These are phyloP conservation scores for Fistularia commersonii DNA, from an alignment of 2,797 vertebrate genomes.

Conservation along the genomic window DNA sequence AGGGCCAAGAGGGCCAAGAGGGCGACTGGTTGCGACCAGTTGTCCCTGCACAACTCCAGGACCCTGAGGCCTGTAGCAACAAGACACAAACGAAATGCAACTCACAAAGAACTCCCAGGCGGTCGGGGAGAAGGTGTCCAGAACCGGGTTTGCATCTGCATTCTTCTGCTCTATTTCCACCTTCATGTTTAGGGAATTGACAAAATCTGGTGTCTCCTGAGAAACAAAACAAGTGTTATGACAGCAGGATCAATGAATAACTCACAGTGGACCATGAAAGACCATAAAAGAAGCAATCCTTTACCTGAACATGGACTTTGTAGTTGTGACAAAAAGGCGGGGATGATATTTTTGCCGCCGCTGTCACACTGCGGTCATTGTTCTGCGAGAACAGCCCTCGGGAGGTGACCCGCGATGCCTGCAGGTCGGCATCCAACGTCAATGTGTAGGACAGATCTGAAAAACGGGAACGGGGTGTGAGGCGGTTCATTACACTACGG, in stretches of 20 bases:
- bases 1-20: too few relatives aligned
- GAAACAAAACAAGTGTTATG: not conserved
- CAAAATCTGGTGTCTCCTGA: slow-evolving; percentile 84
- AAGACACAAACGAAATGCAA: slow-evolving; percentile 8
- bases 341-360: slow-evolving; percentile 53
- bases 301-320: slow-evolving; percentile 83
- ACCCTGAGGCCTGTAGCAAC: not conserved
- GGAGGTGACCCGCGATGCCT: slow-evolving; percentile 80
- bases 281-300: not conserved
- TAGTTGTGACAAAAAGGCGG: slow-evolving; percentile 63
- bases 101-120: slow-evolving; percentile 86
- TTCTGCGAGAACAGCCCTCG: slow-evolving; percentile 84
- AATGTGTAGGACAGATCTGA: slow-evolving; percentile 79
- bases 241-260: too few relatives aligned
- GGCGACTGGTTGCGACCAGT: too few relatives aligned
- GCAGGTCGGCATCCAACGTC: slow-evolving; percentile 84
- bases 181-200: slow-evolving; percentile 81
- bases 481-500: not conserved
- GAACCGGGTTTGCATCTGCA: slow-evolving; percentile 78
- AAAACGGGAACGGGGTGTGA: not conserved
- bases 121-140: slow-evolving; percentile 75
- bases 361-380: slow-evolving; percentile 78
- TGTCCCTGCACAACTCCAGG: too few relatives aligned
- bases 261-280: not conserved
- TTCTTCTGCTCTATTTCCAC: slow-evolving; percentile 78